Percentiles rank a stretch among this genome's conserved stretches.
phyloP scores from a whole-genome alignment of 1,140 invertebrate species.

The Aphis gossypii region DNA sequence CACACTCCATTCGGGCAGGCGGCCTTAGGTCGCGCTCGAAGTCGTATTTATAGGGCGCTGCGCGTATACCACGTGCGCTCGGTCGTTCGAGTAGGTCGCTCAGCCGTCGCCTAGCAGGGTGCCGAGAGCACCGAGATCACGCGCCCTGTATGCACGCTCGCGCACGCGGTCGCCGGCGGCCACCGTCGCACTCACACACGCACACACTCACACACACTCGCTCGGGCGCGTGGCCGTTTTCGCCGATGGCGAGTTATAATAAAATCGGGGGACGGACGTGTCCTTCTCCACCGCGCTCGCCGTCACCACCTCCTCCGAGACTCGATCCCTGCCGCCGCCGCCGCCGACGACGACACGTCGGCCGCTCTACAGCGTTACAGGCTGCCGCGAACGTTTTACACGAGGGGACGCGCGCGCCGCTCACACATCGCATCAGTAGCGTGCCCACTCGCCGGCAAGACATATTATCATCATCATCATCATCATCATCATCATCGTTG shows the following conservation, averaged over 20 bases:
- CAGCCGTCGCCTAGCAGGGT: neutral
- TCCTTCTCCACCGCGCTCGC: neutral
- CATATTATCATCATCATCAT: neutral
- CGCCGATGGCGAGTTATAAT: neutral
- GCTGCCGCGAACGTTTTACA: neutral
- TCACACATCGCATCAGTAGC: neutral
- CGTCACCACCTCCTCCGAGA: no score
- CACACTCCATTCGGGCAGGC: neutral
- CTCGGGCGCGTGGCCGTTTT: neutral
- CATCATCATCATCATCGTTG: neutral
- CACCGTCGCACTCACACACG: neutral
- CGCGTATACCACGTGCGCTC: constrained; percentile 16
- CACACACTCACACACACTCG: neutral
- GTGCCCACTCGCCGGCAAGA: neutral
- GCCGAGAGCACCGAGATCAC: neutral
- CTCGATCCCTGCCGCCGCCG: neutral
- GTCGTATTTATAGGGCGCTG: constrained; percentile 33
- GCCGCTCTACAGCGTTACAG: neutral
- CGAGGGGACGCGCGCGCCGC: neutral
- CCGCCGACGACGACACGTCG: neutral
- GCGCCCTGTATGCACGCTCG: constrained; percentile 21
- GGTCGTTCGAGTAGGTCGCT: neutral
- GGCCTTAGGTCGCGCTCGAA: constrained; percentile 31
- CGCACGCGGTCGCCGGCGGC: neutral
- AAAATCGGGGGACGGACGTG: neutral